Conservation (phyloP, 2,797 vertebrate species). For the Myotis daubentonii region DNA sequence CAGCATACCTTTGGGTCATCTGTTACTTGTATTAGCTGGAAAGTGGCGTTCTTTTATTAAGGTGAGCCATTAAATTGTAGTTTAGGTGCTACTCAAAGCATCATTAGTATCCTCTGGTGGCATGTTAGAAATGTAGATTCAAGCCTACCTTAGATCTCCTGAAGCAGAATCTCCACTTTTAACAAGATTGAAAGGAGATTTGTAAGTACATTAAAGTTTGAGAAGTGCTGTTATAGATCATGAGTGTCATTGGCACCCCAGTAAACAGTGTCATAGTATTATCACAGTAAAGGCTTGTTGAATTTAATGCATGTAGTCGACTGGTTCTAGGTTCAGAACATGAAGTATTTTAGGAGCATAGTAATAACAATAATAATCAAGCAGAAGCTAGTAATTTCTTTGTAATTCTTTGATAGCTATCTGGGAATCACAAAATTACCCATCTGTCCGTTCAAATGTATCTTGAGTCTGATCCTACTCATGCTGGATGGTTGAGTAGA, state of each 20-base stretch:
- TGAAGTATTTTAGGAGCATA: neutral
- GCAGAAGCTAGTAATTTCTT: neutral
- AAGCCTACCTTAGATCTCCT: neutral
- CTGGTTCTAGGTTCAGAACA: neutral
- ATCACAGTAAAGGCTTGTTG: neutral
- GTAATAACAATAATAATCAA: neutral
- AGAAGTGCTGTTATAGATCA: neutral
- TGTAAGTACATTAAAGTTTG: neutral
- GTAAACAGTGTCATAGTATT: neutral
- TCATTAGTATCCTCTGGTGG: neutral
- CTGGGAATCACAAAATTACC: neutral
- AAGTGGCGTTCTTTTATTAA: neutral
- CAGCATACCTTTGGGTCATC: neutral
- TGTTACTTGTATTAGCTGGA: neutral
- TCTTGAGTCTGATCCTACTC: neutral
- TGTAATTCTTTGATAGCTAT: neutral
- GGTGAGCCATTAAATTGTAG: neutral
- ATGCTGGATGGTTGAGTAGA: neutral
- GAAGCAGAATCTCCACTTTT: neutral
- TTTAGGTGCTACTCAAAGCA: neutral
- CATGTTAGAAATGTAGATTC: neutral
- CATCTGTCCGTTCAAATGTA: neutral
- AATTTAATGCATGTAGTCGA: neutral
- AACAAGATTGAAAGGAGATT: neutral
- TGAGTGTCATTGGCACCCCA: neutral